These are phyloP conservation scores for Agapornis roseicollis DNA, from an alignment of 2,113 vertebrate species.

Conservation along the genomic window DNA sequence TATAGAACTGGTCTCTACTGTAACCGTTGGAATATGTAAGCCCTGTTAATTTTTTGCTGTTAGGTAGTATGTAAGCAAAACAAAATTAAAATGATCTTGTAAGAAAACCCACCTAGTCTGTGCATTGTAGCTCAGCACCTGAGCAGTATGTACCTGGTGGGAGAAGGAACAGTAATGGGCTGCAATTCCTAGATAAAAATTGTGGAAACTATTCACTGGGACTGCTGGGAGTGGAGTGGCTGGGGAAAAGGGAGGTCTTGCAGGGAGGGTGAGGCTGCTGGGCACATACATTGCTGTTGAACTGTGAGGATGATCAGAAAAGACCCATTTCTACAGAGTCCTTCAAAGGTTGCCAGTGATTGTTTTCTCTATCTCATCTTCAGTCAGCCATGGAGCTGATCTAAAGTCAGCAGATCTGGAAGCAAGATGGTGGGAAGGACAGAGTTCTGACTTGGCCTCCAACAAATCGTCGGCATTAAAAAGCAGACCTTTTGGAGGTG, in stretches of 20 bases:
- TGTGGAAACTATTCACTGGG: background rate
- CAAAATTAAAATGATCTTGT: rapidly evolving
- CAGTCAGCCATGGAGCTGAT: background rate
- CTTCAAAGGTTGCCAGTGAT: background rate
- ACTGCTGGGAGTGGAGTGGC: background rate
- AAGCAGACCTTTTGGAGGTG: background rate
- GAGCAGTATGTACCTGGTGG: background rate
- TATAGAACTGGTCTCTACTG: background rate
- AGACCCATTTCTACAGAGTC: background rate
- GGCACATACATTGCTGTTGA: background rate
- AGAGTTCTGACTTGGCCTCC: background rate
- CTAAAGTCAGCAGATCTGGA: background rate
- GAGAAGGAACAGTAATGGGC: background rate
- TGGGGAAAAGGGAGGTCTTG: background rate
- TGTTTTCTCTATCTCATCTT: background rate
- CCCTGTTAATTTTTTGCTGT: background rate
- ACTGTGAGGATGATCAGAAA: background rate
- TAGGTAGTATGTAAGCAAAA: background rate
- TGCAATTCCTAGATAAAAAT: background rate
- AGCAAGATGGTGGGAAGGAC: background rate
- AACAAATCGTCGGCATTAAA: background rate
- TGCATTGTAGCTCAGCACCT: background rate
- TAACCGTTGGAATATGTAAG: background rate
- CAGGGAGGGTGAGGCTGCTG: rapidly evolving
- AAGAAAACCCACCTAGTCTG: background rate